Conservation (phyloP, 2,113 vertebrate species). For the Odocoileus virginianus region DNA sequence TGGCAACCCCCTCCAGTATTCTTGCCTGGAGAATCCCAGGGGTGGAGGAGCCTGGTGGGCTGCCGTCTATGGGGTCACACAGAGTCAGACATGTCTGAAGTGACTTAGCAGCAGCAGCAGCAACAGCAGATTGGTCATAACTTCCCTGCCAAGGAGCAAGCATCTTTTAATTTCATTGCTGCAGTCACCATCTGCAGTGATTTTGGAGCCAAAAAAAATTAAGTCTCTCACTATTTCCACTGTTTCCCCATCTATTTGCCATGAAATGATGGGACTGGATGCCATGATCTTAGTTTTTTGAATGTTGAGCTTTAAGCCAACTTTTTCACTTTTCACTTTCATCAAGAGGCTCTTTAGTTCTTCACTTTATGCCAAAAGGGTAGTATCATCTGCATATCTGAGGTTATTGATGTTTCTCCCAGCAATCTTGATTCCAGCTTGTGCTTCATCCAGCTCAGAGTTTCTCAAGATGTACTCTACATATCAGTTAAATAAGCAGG, state of each 20-base stretch:
- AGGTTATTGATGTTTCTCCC: not conserved
- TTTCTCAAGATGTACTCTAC: not conserved
- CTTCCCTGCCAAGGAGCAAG: not conserved
- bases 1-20: not conserved
- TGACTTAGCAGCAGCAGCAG: not conserved
- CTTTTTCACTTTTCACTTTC: not conserved
- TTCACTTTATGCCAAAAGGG: not conserved
- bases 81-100: not conserved
- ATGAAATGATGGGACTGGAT: not conserved
- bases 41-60: not conserved
- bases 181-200: not conserved
- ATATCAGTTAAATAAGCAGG: not conserved
- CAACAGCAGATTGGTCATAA: not conserved
- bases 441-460: not conserved
- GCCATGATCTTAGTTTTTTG: not conserved
- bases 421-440: not conserved
- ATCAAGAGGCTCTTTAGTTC: not conserved
- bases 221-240: not conserved
- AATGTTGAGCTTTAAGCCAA: not conserved
- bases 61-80: not conserved
- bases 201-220: not conserved
- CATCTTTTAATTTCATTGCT: not conserved
- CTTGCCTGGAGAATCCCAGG: not conserved
- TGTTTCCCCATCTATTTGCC: not conserved
- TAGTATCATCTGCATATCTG: not conserved